A percentile compares a stretch with the other conserved stretches of the same genome.
Evolutionary conservation across 2,797 vertebrate genomes (phyloP).

Genomic region (Xerus rutilus): DNA sequence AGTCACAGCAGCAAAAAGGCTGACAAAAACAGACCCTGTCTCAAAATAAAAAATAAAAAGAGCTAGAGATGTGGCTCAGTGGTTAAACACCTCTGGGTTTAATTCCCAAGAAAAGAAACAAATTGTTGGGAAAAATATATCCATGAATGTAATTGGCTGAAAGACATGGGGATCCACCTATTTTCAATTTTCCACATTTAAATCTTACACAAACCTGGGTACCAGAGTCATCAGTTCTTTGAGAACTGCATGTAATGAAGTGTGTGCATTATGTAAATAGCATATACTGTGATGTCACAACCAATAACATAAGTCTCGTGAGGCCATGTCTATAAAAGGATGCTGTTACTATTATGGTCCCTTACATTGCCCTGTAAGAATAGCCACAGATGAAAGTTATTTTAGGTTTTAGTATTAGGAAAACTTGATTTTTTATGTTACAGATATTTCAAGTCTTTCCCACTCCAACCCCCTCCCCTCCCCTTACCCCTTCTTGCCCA

Average conservation of each 20-base stretch:
- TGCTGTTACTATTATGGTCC: neutral
- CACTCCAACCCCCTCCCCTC: too few species aligned
- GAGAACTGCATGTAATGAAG: neutral
- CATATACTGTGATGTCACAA: too few species aligned
- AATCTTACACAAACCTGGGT: neutral
- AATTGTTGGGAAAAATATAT: neutral
- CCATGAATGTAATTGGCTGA: neutral
- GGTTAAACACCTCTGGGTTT: too few species aligned
- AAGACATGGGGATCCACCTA: neutral
- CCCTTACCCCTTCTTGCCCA: too few species aligned
- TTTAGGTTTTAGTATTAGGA: neutral
- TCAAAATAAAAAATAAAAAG: too few species aligned
- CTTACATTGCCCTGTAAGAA: neutral
- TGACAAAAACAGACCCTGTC: too few species aligned
- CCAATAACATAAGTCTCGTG: neutral
- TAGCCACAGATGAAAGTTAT: neutral
- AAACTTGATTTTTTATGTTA: slow-evolving; percentile 14
- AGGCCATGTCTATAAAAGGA: neutral
- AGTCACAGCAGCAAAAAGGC: too few species aligned
- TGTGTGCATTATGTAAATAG: neutral
- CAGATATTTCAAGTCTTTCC: neutral
- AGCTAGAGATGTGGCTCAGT: too few species aligned
- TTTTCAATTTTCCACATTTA: neutral
- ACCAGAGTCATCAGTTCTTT: neutral
- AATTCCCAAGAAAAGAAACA: neutral